Evolutionary conservation across 1,140 invertebrate species (phyloP).

Genomic region (Aphelenchoides besseyi): DNA sequence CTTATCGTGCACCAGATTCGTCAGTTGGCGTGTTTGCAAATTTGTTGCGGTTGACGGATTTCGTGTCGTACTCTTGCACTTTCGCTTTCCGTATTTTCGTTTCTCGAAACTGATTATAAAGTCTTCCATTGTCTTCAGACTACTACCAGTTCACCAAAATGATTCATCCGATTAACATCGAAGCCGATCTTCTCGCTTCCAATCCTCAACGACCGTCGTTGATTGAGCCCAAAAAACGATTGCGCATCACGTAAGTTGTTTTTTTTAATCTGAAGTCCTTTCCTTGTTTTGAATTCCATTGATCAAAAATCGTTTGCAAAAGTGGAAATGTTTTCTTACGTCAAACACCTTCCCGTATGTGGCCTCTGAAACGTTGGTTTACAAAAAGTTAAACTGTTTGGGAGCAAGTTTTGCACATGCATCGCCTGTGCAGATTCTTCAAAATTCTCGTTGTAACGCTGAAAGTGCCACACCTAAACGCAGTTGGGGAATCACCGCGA

Average conservation of each 20-base stretch:
- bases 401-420: constrained; percentile 10
- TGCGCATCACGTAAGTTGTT: constrained; percentile 28
- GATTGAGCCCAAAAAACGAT: constrained; percentile 9
- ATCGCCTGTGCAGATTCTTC: neutral
- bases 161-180: constrained; percentile 30
- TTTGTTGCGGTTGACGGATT: neutral
- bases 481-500: too few relatives aligned
- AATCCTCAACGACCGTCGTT: constrained; percentile 23
- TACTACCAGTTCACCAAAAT: constrained; percentile 13
- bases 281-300: neutral
- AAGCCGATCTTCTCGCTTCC: constrained; percentile 24
- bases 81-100: neutral
- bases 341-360: too few relatives aligned
- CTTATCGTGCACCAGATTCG: too few relatives aligned
- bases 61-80: neutral
- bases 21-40: neutral
- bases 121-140: neutral
- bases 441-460: constrained; percentile 8
- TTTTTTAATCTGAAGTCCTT: constrained; percentile 4
- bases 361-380: too few relatives aligned
- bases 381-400: too few relatives aligned
- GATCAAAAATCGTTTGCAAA: neutral
- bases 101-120: neutral
- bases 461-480: neutral
- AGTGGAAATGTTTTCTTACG: too few relatives aligned